phyloP scores from a whole-genome alignment of 2,888 invertebrate genomes.

The Synergus umbraculus region DNA sequence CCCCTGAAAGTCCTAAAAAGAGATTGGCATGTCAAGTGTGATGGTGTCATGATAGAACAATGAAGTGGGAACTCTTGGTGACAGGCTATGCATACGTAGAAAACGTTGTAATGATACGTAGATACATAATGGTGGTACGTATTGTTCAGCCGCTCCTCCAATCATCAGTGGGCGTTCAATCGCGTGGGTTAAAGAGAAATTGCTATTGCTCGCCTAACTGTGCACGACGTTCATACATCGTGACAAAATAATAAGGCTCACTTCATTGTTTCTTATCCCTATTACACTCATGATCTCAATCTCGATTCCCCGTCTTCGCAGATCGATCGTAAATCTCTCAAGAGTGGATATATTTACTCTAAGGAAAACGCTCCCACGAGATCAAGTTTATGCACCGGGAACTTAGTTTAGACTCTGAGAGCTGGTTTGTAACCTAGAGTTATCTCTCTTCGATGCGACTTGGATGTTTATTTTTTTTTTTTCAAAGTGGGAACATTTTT shows the following conservation, averaged over 20 bases:
- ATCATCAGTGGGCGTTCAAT: slow-evolving; percentile 47
- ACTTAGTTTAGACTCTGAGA: neutral
- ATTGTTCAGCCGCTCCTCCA: slow-evolving; percentile 8
- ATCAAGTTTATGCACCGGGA: neutral
- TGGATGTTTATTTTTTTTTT: too few species aligned
- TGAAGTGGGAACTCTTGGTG: slow-evolving; percentile 12
- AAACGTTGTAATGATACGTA: neutral
- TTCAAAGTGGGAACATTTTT: too few species aligned
- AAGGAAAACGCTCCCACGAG: slow-evolving; percentile 10
- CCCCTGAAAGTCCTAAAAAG: neutral
- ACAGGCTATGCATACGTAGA: slow-evolving; percentile 1
- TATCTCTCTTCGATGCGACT: neutral
- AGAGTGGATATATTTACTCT: slow-evolving; percentile 29
- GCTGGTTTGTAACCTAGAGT: neutral
- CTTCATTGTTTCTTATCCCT: slow-evolving; percentile 13
- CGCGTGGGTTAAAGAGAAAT: slow-evolving; percentile 66
- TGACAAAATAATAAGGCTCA: slow-evolving; percentile 7
- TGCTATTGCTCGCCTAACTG: slow-evolving; percentile 33
- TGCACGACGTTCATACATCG: slow-evolving; percentile 10
- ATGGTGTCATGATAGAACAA: slow-evolving; percentile 31
- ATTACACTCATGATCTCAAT: slow-evolving; percentile 18
- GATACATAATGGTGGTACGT: neutral
- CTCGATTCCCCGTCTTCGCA: slow-evolving; percentile 8
- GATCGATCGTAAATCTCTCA: slow-evolving; percentile 21
- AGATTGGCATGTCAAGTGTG: slow-evolving; percentile 17